Conservation (phyloP, 2,797 vertebrate species). For the Micromesistius poutassou region DNA sequence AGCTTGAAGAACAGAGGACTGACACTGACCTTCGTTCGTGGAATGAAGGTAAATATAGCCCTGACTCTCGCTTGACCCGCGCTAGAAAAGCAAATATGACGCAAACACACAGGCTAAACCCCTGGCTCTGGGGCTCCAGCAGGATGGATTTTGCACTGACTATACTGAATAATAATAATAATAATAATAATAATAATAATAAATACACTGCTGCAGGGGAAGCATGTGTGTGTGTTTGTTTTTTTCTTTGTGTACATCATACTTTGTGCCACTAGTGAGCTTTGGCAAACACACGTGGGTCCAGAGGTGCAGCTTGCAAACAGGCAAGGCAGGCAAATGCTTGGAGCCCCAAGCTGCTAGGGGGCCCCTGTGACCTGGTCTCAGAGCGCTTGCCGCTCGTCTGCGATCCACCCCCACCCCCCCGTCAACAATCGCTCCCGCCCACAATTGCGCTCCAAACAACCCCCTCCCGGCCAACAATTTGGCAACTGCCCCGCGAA, state of each 20-base stretch:
- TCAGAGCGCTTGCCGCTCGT: too few species aligned
- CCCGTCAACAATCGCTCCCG: too few species aligned
- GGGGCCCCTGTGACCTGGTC: too few species aligned
- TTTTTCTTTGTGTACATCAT: background rate
- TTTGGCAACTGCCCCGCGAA: too few species aligned
- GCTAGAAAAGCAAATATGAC: slow-evolving; percentile 54
- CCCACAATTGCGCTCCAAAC: too few species aligned
- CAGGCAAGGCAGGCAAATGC: too few species aligned
- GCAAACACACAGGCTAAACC: slow-evolving; percentile 33
- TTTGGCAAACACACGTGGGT: background rate
- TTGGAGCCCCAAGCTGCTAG: too few species aligned
- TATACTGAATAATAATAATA: slow-evolving; percentile 44
- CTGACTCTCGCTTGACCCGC: slow-evolving; percentile 51
- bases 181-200: slow-evolving; percentile 43
- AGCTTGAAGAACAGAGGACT: slow-evolving; percentile 7
- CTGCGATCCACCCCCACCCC: too few species aligned
- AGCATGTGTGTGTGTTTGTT: background rate
- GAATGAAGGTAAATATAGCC: slow-evolving; percentile 24
- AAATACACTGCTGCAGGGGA: slow-evolving; percentile 23
- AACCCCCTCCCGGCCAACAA: too few species aligned
- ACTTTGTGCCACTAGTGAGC: slow-evolving; percentile 1
- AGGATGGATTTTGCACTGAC: slow-evolving; percentile 12
- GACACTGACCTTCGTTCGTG: background rate
- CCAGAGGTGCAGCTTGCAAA: too few species aligned
- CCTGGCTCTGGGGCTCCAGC: background rate